Conservation (phyloP, 1,140 invertebrate genomes). For the Nymphalis io region DNA sequence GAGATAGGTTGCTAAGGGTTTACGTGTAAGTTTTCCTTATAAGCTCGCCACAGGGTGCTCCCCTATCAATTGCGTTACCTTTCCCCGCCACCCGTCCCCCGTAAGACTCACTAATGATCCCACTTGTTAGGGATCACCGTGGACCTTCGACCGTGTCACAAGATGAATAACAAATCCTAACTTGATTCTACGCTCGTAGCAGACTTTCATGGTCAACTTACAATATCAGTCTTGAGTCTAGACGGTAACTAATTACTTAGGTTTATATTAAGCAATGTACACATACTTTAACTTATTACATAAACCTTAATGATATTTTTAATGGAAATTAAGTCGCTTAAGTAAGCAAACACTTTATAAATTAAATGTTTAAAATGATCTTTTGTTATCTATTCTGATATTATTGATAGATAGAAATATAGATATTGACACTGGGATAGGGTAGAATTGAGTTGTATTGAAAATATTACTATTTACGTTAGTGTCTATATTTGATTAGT, state of each 20-base stretch:
- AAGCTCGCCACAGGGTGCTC: slow-evolving; percentile 71
- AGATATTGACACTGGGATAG: no score
- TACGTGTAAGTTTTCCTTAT: slow-evolving; percentile 76
- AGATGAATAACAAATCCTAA: slow-evolving; percentile 67
- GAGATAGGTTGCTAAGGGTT: slow-evolving; percentile 56
- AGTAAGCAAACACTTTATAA: no score
- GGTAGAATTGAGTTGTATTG: no score
- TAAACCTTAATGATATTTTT: not conserved
- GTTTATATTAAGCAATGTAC: no score
- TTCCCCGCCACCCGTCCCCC: slow-evolving; percentile 35
- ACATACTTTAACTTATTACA: not conserved
- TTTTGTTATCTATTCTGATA: no score
- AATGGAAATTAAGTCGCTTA: no score
- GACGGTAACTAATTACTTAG: not conserved
- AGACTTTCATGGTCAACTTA: slow-evolving; percentile 10
- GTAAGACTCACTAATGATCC: slow-evolving; percentile 72
- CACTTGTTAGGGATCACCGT: slow-evolving; percentile 76
- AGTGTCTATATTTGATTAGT: no score
- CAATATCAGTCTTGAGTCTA: not conserved
- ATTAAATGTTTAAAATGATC: no score
- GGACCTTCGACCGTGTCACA: slow-evolving; percentile 74
- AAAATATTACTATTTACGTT: no score
- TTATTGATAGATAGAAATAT: no score
- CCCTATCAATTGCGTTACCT: slow-evolving; percentile 72
- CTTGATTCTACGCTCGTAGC: slow-evolving; percentile 23